Evolutionary conservation across 1,140 invertebrate species (phyloP), one percentile per base, ranked within the genome.

Genomic region (Berghia stephanieae): DNA sequence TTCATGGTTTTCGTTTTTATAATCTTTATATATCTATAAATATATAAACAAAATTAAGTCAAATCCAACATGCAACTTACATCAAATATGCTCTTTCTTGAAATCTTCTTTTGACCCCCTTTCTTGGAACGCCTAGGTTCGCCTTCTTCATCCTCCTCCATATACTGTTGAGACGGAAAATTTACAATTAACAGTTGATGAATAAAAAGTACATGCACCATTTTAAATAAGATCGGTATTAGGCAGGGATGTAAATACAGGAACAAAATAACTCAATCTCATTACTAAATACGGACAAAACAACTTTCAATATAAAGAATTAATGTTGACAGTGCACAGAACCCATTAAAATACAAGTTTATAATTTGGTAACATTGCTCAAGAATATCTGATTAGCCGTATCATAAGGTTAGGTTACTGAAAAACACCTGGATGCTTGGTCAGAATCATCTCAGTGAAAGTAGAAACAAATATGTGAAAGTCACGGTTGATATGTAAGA

Each of bases 61-160:
- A n/a, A n/a, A n/a, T n/a, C n/a, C n/a, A n/a, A n/a, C n/a, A n/a
- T 36, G 31, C 10, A 67, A 77, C 83, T 83, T 77, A 88, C 88
- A 75, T 91, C 90, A 85, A 87, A 90, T 42, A 99, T 98, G 6
- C 95, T 96, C 86, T 97, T 88, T 80, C 86, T 98, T 79, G 93
- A 94, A 0, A 93, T 93, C 85, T 95, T 95, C 86, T 96, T 96
- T 36, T 93, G 92, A 60, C 92, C 90, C 92, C 86, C 96, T 96
- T 81, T 94, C 94, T 16, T 91, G 92, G 66, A 88, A 43, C 88
- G 84, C 34, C 82, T 87, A 31, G 84, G 86, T 52, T 88, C 91
- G n/a, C 84, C 87, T 21, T 89, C 90, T 31, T 90, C 91, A 46
- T 90, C 90, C 60, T 92, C 90, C 24, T 91, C 88, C 76, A 89